Base-by-base conservation (phyloP, 2,888 invertebrate genomes). In the Omphaloscelis lunosa region DNA sequence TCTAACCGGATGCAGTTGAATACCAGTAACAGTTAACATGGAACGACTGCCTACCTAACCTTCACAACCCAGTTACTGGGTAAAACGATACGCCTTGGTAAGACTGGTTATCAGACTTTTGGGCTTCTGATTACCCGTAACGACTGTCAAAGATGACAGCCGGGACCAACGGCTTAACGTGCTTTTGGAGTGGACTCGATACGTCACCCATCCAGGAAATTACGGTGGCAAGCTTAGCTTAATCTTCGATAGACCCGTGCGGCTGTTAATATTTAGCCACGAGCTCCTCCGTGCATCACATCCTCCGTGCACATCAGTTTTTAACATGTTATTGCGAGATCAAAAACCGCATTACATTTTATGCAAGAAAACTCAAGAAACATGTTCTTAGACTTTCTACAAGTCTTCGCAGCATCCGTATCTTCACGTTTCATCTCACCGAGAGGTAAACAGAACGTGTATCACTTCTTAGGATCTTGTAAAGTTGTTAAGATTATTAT, bases 391-490 rank as follows among this genome's bases (percentile, higher is more conserved):
- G 71, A 86, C 86, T 86, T 87, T 86, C 84, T 83, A 85, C 77
- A 11, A 62, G 62, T 34, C 67, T 72, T 29, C 53, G 72, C 72
- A 82, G 63, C 76, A 85, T 80, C 77, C 74, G 71, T 77, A 85
- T 85, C 77, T 86, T 81, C 74, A 77, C 78, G 83, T 84, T 84
- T 85, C 79, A 84, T 85, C 83, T 84, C 77, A 75, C 74, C 59
- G 48, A 71, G 86, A 75, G 73, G 80, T 74, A 86, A 82, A 78
- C 86, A 82, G 79, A 78, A 82, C 78, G 80, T 72, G 27, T 85
- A 85, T 84, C 82, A 56, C 6, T 15, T 59, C 51, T 45, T 70
- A 51, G 41, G 45, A 86, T 84, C 86, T 85, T 56, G 58, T 62
- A 72, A 72, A 72, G 48, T 73, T 78, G 59, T 66, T 74, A 82